Base-by-base conservation (phyloP, 1,140 invertebrate genomes). In the Drosophila nikananu region DNA sequence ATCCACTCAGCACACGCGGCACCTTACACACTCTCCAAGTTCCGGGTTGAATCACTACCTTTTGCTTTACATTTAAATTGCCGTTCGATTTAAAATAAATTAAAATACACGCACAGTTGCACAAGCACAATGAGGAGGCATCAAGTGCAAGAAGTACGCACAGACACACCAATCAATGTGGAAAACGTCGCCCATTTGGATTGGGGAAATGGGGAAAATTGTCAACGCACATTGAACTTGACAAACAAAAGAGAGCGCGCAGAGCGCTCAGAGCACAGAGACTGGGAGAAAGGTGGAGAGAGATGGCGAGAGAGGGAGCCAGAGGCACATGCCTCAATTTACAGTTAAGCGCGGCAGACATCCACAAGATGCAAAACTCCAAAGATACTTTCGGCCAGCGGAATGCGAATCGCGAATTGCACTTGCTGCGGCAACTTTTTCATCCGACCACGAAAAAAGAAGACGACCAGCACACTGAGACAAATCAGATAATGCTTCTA, bases 191-290 rank as follows among this genome's bases (percentile, higher is more conserved):
- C 58, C 83, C 83, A 79, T 86, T 84, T 76, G 70, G 79, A 79
- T 81, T 76, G 65, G 79, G 79, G 80, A 57, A 86, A 86, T 84
- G 84, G 84, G 84, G 84, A 83, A 87, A 90, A 89, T 89, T 89
- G 84, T 89, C 84, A 89, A 89, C 84, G 84, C 84, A 90, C 84
- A 90, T 90, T 89, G 84, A 90, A 89, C 84, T 89, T 89, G 84
- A 89, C 84, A 76, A 83, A 52, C 57, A 30, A 55, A 48, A 59
- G 51, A 60, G 58, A 63, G 62, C 41, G 62, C 41, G 60, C 51
- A 19, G 42, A 10, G 21, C 17, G 23, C 17, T 15, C 25, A 32
- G 52, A 30, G 30, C n/a, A 19, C 52, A 9, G 30, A 23, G 32
- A 55, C 32, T 10, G 32, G 15, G 52, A 55, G 35, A 48, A 52